A percentile compares a stretch with the other conserved stretches of the same genome.
These are phyloP conservation scores for Phoebastria nigripes DNA, from an alignment of 2,797 vertebrate species.

Conservation along the genomic window DNA sequence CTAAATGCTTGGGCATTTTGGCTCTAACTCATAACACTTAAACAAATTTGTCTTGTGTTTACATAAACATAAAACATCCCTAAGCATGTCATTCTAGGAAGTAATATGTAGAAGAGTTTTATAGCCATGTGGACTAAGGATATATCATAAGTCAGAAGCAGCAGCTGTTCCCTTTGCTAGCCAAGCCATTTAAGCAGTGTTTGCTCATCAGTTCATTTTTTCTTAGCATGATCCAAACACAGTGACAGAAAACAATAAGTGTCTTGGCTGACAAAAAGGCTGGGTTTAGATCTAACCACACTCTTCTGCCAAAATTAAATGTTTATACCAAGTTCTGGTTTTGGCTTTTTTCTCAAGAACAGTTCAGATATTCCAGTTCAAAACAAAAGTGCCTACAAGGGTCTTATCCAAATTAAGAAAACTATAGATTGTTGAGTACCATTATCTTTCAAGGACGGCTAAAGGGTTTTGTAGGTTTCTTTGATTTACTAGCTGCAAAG, in stretches of 20 bases:
- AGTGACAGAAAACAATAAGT: conserved; percentile 22
- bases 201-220: conserved; percentile 11
- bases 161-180: conserved; percentile 26
- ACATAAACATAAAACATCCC: background rate
- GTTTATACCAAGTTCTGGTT: background rate
- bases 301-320: background rate
- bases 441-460: background rate
- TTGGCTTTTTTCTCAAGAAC: background rate
- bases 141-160: background rate
- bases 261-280: conserved; percentile 5
- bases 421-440: background rate
- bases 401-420: background rate
- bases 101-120: background rate
- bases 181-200: conserved; percentile 4
- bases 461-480: background rate
- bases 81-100: background rate
- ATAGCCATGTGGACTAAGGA: background rate
- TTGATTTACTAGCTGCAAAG: background rate
- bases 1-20: background rate
- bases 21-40: background rate
- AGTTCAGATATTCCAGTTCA: background rate
- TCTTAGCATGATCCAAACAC: conserved; percentile 26
- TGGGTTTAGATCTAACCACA: background rate
- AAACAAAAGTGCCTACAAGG: background rate
- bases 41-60: background rate